These are phyloP conservation scores for Napeogenes inachia DNA, from an alignment of 2,888 invertebrate species.

Conservation along the genomic window DNA sequence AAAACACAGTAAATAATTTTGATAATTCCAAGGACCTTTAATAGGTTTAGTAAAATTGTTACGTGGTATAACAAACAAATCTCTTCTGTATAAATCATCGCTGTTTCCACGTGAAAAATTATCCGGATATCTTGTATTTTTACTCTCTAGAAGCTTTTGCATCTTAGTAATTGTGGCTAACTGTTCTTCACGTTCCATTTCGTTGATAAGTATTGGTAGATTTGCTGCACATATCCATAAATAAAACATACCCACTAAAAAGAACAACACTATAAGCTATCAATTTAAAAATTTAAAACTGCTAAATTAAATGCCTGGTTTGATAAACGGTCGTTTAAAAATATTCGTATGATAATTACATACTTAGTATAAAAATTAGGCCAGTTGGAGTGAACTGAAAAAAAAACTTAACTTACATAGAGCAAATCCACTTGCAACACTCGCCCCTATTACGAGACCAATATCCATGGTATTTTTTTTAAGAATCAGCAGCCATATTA, in stretches of 20 bases:
- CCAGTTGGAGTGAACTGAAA: too few relatives aligned
- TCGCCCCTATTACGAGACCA: constrained; percentile 65
- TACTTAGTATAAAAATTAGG: too few relatives aligned
- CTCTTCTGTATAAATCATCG: constrained; percentile 11
- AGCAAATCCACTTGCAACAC: constrained; percentile 60
- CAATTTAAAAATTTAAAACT: too few relatives aligned
- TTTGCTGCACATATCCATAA: constrained; percentile 66
- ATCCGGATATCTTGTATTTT: constrained; percentile 5
- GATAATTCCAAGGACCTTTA: constrained; percentile 1
- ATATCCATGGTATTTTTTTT: constrained; percentile 72
- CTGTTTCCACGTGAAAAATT: constrained; percentile 7
- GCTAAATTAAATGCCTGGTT: too few relatives aligned
- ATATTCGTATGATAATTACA: too few relatives aligned
- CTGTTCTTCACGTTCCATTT: constrained; percentile 62
- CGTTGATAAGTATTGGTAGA: constrained; percentile 62
- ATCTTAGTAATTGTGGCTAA: constrained; percentile 53
- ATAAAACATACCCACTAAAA: constrained; percentile 69
- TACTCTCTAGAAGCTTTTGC: constrained; percentile 45
- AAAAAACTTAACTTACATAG: constrained; percentile 48
- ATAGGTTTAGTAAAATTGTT: constrained; percentile 4
- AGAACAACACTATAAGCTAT: constrained; percentile 13
- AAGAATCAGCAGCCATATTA: constrained; percentile 53
- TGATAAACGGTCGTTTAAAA: too few relatives aligned
- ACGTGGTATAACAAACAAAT: constrained; percentile 21
- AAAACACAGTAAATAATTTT: not conserved